A percentile compares a stretch with the other conserved stretches of the same genome.
Evolutionary conservation across 2,113 vertebrate species (phyloP).

Genomic region (Galbula dea): DNA sequence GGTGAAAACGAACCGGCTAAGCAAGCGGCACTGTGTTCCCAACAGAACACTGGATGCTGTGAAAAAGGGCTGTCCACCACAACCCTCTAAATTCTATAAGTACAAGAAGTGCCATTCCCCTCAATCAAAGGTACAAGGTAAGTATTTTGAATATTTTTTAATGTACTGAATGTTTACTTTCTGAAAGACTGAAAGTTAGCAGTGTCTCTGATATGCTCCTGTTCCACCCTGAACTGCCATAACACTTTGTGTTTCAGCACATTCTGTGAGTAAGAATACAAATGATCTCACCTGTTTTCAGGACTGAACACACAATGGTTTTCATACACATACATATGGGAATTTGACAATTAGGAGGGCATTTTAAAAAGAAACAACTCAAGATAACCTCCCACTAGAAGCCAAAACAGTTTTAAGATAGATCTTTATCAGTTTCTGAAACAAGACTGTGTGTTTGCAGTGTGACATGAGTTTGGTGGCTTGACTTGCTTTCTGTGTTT

Average conservation of each 20-base stretch:
- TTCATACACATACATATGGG: background rate
- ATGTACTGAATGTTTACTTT: background rate
- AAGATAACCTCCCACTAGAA: background rate
- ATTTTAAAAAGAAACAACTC: background rate
- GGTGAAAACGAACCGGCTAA: background rate
- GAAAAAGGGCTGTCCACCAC: background rate
- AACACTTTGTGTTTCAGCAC: background rate
- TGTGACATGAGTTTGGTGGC: background rate
- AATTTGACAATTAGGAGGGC: background rate
- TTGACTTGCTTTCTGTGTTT: background rate
- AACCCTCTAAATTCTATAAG: background rate
- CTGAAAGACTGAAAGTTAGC: background rate
- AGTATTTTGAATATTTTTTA: background rate
- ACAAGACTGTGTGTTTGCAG: background rate
- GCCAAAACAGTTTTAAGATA: background rate
- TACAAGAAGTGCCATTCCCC: background rate
- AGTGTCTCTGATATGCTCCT: background rate
- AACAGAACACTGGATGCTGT: background rate
- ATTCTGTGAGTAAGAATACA: background rate
- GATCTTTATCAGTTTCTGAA: background rate
- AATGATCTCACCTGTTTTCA: background rate
- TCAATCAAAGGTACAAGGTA: constrained; percentile 58
- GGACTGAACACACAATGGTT: background rate
- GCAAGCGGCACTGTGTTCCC: constrained; percentile 8
- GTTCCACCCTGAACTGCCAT: background rate